phyloP scores from a whole-genome alignment of 2,797 vertebrate genomes.

The Lacerta bilineata region DNA sequence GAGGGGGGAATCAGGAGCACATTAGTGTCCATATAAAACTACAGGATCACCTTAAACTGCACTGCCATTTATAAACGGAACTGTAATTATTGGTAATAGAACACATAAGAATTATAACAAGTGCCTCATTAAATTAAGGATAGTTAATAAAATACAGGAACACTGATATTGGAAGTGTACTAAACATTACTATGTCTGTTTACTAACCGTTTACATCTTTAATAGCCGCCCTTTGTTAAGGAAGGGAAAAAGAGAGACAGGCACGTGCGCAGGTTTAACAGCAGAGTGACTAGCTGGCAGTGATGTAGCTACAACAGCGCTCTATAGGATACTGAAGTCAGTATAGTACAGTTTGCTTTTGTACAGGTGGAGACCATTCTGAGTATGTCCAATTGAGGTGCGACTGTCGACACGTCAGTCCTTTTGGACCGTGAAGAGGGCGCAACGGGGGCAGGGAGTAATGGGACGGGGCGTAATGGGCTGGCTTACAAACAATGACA shows the following conservation, averaged over 20 bases:
- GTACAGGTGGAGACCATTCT: background rate
- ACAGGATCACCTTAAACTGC: slow-evolving; percentile 52
- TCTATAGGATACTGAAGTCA: too few species aligned
- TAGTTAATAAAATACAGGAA: slow-evolving; percentile 31
- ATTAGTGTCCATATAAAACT: slow-evolving; percentile 41
- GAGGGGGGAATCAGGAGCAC: slow-evolving; percentile 49
- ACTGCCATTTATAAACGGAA: slow-evolving; percentile 50
- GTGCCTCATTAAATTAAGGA: slow-evolving; percentile 33
- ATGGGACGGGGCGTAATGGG: too few species aligned
- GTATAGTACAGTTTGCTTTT: background rate
- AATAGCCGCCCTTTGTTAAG: slow-evolving; percentile 5
- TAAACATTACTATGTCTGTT: slow-evolving; percentile 25
- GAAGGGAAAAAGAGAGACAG: background rate
- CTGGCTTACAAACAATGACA: too few species aligned
- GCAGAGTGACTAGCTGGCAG: background rate
- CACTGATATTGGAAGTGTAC: slow-evolving; percentile 13
- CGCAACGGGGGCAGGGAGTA: too few species aligned
- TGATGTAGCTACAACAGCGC: background rate
- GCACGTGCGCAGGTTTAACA: background rate
- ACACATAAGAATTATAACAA: slow-evolving; percentile 36
- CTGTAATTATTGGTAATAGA: slow-evolving; percentile 51
- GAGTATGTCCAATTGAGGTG: too few species aligned
- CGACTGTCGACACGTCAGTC: too few species aligned
- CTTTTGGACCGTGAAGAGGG: too few species aligned
- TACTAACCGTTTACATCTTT: slow-evolving; percentile 28